Evolutionary conservation across 2,888 invertebrate genomes (phyloP), one percentile per base, ranked within the genome.

Genomic region (Eupithecia inturbata): DNA sequence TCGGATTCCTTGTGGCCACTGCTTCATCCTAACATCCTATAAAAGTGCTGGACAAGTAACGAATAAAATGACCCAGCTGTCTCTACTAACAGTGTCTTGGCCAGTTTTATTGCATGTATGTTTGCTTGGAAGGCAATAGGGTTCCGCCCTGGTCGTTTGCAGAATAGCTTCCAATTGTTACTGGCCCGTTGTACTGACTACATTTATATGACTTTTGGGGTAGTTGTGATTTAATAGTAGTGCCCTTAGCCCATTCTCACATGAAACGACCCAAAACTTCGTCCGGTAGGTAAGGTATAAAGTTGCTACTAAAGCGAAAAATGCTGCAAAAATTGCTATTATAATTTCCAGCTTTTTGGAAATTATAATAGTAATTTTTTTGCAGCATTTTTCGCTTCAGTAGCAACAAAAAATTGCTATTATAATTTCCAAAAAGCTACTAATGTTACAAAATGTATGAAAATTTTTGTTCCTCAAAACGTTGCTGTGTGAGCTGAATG

Each of bases 71-170:
- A 39, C 14, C 76, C 62, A 71, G 70, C 73, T 76, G 16, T 31
- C 49, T 36, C 2, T 31, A 36, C 67, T 84, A n/a, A n/a, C 85
- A 84, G 83, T 82, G 87, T 87, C 88, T 89, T 84, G 85, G 80
- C 80, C 83, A 83, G 86, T 87, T 89, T 90, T 91, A 90, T 90
- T 90, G 89, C 90, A 87, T 88, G 87, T 88, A 83, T 90, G 88
- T 90, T 89, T 89, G 88, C 87, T 84, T 84, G 82, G 81, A 82
- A 85, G 85, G 86, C 89, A 90, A 88, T 88, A 88, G 75, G 78
- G 72, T 71, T 68, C 81, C 78, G 79, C 81, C 79, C 84, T 81
- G 83, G 82, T 84, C 81, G 80, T 79, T 81, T 84, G 80, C 82
- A 72, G 79, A 84, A 80, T 80, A 77, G 83, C 84, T 87, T 88